Base-by-base conservation (phyloP, 2,113 vertebrate genomes). In the Hystrix brachyura region DNA sequence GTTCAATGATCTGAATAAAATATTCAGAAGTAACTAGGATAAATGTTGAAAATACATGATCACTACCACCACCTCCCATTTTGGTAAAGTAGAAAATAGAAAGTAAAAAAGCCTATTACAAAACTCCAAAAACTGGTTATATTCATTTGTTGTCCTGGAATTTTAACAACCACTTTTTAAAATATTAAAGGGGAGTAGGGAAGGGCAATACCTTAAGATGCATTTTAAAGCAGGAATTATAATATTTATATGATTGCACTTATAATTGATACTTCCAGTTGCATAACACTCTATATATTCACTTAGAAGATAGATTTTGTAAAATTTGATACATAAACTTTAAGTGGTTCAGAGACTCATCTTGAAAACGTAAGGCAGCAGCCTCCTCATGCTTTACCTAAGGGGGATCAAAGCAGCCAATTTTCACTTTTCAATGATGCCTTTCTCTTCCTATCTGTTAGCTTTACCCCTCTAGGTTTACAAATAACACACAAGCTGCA, bases 271-370 rank as follows among this genome's bases (percentile, higher is more conserved):
- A 83, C 43, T 78, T 67, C 2, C 8, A n/a, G 34, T 51, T 69
- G 55, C 72, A 0, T 76, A 83, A 83, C 3, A 32, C 19, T 67
- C 76, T 88, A 71, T 32, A 78, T 32, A 64, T 90, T 57, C 78
- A 34, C 55, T 94, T 88, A 89, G 88, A 91, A 84, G 69, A 87
- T 43, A 76, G 53, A 46, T 64, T 90, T 94, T 95, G 2, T 78
- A 90, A 72, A 48, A 55, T 95, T 65, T 95, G 79, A 19, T 76
- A 94, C 8, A 29, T 83, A 86, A 97, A 81, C 55, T 86, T 96
- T 57, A 91, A 62, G 57, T 21, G 57, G 27, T 43, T 94, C 67
- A 67, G 74, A 74, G 25, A 94, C 82, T 82, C 74, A 60, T 89
- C 57, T 23, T 92, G 72, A 94, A 95, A 91, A 87, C 14, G 2